Evolutionary conservation across 92 coral and sea anemone species (phyloP).

Genomic region (Umimayanthus chanpuru): DNA sequence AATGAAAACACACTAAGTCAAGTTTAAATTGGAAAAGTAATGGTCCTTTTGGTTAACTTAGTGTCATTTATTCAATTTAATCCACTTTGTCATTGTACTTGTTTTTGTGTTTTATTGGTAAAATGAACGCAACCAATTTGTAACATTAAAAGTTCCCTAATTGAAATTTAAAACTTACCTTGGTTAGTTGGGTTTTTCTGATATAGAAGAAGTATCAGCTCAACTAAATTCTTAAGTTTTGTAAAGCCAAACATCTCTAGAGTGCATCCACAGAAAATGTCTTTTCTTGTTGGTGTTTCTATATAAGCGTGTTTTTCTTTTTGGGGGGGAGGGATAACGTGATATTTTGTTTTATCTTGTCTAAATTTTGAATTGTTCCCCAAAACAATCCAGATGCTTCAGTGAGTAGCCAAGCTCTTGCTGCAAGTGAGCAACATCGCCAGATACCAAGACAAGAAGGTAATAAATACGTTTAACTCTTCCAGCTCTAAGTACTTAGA

Average conservation of each 20-base stretch:
- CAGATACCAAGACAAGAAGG: constrained; percentile 15
- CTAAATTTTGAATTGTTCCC: neutral
- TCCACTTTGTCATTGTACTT: neutral
- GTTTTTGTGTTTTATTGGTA: neutral
- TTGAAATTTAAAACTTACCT: too few species aligned
- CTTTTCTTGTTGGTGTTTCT: neutral
- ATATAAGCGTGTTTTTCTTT: neutral
- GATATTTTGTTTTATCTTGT: neutral
- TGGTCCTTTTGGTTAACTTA: neutral
- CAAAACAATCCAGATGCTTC: constrained; percentile 26
- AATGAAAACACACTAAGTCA: too few species aligned
- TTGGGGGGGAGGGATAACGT: neutral
- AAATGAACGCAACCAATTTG: neutral
- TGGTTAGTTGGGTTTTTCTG: neutral
- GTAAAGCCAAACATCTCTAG: neutral
- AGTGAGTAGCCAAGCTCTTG: constrained; percentile 33
- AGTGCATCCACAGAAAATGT: too few species aligned
- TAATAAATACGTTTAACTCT: neutral
- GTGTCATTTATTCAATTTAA: neutral
- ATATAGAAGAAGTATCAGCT: neutral
- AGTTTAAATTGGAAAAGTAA: too few species aligned
- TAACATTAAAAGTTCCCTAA: neutral
- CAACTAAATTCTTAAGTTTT: neutral
- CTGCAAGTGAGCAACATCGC: constrained; percentile 13
- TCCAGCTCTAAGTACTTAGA: neutral